Evolutionary conservation across 1,140 invertebrate genomes (phyloP), one percentile per base, ranked within the genome.

Genomic region (Drosophila ohnishii): DNA sequence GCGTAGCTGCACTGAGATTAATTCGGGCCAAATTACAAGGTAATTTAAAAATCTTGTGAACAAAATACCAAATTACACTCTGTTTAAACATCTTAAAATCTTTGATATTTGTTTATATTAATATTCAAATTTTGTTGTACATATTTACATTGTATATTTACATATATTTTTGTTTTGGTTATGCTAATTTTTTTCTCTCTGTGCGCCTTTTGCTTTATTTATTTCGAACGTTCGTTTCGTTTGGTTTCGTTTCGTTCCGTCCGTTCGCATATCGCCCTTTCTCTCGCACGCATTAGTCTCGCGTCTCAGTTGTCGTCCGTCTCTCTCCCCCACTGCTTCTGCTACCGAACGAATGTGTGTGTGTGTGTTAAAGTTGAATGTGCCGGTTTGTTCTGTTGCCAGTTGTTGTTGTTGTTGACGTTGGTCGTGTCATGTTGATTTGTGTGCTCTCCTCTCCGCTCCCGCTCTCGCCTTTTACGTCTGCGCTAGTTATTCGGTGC

Each of bases 361-460:
- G 55, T 75, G 51, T 65, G 40, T 44, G 59, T 59, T 35, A 73
- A 83, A 87, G 83, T 87, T 87, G 83, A 86, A 86, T 86, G 83
- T 88, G 83, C 83, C 83, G 84, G 75, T 78, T 78, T 63, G 75
- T 78, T 72, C 61, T 74, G 57, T 63, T 81, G 63, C 45, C 39
- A 61, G 55, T 64, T 80, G 50, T 65, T 53, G 64, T 71, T 86
- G 83, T 64, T 83, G 75, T 87, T 86, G 83, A 80, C 83, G 83
- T 82, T 86, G 83, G 83, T 86, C 83, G 83, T 87, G 83, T 88
- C 84, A 88, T 87, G 84, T 87, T 86, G 83, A 87, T 87, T 86
- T 87, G 82, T 85, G 78, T 79, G 79, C 75, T 76, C 58, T 75
- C 56, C 64, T 37, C 50, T 37, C 35, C 48, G 16, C 51, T 57